A percentile compares a stretch with the other conserved stretches of the same genome.
Conservation (phyloP, 2,113 vertebrate genomes). For the Glareola pratincola region DNA sequence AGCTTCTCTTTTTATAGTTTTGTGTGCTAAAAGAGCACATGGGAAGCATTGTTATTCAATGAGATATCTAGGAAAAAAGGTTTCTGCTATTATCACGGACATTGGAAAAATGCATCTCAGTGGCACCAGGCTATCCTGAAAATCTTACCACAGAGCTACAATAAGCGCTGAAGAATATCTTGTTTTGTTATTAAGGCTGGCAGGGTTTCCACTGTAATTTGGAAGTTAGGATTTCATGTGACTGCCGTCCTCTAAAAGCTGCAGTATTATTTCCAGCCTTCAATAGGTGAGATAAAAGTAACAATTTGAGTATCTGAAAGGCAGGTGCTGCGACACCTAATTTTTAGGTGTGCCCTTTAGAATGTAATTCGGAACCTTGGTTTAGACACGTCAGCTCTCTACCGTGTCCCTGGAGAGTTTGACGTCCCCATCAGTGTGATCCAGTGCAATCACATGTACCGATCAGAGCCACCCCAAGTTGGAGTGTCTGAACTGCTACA, state of each 20-base stretch:
- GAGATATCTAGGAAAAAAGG: background rate
- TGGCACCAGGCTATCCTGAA: background rate
- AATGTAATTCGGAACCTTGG: background rate
- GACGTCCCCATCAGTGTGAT: background rate
- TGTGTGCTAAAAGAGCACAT: background rate
- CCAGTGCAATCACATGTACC: background rate
- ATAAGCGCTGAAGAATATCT: background rate
- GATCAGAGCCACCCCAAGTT: background rate
- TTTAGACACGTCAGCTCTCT: background rate
- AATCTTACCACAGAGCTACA: background rate
- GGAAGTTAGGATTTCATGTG: background rate
- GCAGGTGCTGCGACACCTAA: background rate
- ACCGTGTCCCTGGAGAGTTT: background rate
- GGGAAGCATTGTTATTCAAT: background rate
- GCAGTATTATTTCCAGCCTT: background rate
- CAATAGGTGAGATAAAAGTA: background rate
- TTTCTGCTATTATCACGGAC: background rate
- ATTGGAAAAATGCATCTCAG: background rate
- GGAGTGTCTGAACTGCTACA: background rate
- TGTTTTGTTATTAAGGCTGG: background rate
- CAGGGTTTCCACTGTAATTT: background rate
- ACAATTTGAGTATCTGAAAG: background rate
- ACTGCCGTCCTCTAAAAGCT: background rate
- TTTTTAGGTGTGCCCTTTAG: background rate
- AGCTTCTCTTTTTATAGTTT: background rate